These are phyloP conservation scores for Sepioteuthis lessoniana DNA, from an alignment of 2,888 invertebrate genomes.

Conservation along the genomic window DNA sequence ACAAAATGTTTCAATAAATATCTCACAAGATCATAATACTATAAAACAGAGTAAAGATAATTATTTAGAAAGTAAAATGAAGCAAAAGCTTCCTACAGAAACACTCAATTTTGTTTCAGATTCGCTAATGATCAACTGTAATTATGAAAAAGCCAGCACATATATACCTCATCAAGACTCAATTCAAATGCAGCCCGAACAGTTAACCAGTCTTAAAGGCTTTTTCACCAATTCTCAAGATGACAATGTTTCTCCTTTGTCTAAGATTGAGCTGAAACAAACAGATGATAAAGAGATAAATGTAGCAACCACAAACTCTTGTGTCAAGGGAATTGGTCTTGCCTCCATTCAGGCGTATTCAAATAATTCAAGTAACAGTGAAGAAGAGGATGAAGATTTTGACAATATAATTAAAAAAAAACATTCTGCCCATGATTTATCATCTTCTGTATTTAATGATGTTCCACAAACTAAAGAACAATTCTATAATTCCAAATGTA, in stretches of 20 bases:
- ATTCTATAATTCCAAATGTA: too few relatives aligned
- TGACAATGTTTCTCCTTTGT: background rate
- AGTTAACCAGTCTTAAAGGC: background rate
- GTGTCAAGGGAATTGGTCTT: background rate
- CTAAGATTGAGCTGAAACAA: background rate
- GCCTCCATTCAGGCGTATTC: background rate
- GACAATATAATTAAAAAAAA: background rate
- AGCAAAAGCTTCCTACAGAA: background rate
- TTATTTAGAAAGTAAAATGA: background rate
- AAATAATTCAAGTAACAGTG: background rate
- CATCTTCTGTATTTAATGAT: background rate
- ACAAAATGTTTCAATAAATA: slow-evolving; percentile 39
- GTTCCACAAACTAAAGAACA: background rate
- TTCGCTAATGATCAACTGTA: background rate
- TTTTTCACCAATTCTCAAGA: background rate
- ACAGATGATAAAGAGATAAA: background rate
- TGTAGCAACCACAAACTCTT: background rate
- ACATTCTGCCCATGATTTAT: background rate
- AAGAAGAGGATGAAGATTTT: background rate
- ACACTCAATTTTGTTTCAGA: background rate
- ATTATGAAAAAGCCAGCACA: background rate
- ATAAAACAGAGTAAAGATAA: background rate
- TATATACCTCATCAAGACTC: background rate
- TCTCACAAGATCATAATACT: background rate
- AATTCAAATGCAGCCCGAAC: background rate